These are phyloP conservation scores for Serinus canaria DNA, from an alignment of 2,113 vertebrate genomes.

Conservation along the genomic window DNA sequence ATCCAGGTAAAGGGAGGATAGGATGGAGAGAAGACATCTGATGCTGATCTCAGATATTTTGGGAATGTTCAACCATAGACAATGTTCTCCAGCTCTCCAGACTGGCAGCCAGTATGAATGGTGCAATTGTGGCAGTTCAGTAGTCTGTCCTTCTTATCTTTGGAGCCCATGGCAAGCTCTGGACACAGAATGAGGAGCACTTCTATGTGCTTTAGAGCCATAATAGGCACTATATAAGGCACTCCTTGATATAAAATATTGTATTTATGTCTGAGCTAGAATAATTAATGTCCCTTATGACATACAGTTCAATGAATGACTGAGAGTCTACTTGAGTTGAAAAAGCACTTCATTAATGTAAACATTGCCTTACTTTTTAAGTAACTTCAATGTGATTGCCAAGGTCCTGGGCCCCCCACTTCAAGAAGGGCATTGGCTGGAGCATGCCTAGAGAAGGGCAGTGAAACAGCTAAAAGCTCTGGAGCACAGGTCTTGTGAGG, in stretches of 20 bases:
- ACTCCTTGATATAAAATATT: neutral
- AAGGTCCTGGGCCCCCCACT: neutral
- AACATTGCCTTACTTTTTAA: neutral
- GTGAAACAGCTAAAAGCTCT: neutral
- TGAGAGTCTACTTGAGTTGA: neutral
- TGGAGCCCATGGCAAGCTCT: neutral
- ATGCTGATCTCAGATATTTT: neutral
- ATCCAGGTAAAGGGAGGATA: neutral
- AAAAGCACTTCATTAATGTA: neutral
- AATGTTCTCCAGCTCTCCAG: neutral
- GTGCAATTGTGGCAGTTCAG: neutral
- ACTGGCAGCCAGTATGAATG: neutral
- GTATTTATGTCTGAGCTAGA: neutral
- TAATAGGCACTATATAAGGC: neutral
- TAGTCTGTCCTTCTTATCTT: neutral
- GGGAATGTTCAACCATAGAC: neutral
- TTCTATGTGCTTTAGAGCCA: neutral
- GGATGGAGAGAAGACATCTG: neutral
- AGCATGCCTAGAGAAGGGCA: neutral
- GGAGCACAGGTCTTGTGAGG: neutral
- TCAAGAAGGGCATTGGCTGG: neutral
- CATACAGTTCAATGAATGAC: neutral
- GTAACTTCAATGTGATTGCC: neutral
- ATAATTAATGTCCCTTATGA: neutral
- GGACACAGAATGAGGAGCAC: neutral